A percentile compares a stretch with the other conserved stretches of the same genome.
phyloP scores from a whole-genome alignment of 1,140 invertebrate genomes.

The Drosophila mojavensis region DNA sequence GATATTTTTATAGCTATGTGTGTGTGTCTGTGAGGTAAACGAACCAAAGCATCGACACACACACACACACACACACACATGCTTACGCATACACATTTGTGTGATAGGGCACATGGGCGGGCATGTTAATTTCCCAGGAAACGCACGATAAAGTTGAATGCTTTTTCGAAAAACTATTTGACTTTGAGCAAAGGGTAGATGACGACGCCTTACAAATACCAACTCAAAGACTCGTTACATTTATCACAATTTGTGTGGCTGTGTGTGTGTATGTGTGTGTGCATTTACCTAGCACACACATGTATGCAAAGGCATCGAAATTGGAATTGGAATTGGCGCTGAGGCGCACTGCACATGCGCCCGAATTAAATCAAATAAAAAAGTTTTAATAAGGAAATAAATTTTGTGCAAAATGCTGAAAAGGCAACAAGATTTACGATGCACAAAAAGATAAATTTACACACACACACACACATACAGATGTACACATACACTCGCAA shows the following conservation, averaged over 20 bases:
- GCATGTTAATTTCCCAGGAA: constrained; percentile 81
- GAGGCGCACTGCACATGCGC: constrained; percentile 42
- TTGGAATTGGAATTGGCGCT: constrained; percentile 11
- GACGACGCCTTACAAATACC: constrained; percentile 31
- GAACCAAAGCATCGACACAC: constrained; percentile 40
- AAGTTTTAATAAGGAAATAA: constrained; percentile 81
- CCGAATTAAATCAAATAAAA: constrained; percentile 66
- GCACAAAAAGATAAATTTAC: constrained; percentile 73
- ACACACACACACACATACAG: constrained; percentile 33
- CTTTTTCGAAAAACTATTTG: constrained; percentile 78
- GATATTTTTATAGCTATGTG: constrained; percentile 58
- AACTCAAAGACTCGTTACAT: constrained; percentile 60
- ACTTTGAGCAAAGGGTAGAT: constrained; percentile 61
- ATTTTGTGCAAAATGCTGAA: constrained; percentile 71
- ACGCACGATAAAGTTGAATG: constrained; percentile 80
- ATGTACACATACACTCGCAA: background rate
- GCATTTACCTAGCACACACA: constrained; percentile 39
- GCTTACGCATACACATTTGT: background rate
- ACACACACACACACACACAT: constrained; percentile 33
- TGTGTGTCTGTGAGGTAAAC: constrained; percentile 29
- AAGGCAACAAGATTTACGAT: constrained; percentile 80
- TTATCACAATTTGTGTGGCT: constrained; percentile 56
- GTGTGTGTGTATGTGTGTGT: constrained; percentile 9
- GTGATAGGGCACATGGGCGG: background rate
- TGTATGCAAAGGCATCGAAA: constrained; percentile 22